Conservation (phyloP, 2,113 vertebrate species). For the Perognathus longimembris region DNA sequence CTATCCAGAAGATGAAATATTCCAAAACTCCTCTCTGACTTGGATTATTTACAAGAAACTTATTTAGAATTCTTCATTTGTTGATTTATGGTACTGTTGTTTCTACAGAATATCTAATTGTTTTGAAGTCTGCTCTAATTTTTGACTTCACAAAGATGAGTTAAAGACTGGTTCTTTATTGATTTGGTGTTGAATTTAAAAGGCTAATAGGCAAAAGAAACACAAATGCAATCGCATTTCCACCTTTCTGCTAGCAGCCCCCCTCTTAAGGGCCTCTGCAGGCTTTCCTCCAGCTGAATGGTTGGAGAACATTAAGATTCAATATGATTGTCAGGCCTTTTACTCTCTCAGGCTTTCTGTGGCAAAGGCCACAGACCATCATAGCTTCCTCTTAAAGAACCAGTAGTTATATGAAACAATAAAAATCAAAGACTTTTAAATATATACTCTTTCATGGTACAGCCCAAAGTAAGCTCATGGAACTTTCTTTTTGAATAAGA, state of each 20-base stretch:
- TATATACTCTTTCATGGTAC: not conserved
- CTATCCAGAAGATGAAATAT: conserved; percentile 7
- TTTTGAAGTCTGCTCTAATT: not conserved
- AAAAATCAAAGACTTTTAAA: not conserved
- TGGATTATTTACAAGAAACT: not conserved
- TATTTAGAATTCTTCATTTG: not conserved
- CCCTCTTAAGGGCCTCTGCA: not conserved
- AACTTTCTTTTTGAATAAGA: conserved; percentile 1
- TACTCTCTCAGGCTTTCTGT: not conserved
- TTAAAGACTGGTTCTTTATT: not conserved
- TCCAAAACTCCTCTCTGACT: not conserved
- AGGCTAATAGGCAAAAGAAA: not conserved
- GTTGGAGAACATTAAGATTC: not conserved
- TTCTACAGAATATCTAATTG: not conserved
- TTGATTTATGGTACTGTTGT: conserved; percentile 11
- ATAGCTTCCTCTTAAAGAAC: not conserved
- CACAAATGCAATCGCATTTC: not conserved
- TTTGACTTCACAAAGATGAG: not conserved
- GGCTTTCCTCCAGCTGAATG: not conserved
- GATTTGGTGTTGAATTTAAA: conserved; percentile 39
- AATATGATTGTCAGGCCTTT: not conserved
- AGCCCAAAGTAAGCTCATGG: not conserved
- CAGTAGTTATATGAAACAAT: not conserved
- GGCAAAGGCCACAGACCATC: not conserved
- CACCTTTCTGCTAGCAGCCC: not conserved